Evolutionary conservation across 2,797 vertebrate species (phyloP).

Genomic region (Dendrocincla tyrannina): DNA sequence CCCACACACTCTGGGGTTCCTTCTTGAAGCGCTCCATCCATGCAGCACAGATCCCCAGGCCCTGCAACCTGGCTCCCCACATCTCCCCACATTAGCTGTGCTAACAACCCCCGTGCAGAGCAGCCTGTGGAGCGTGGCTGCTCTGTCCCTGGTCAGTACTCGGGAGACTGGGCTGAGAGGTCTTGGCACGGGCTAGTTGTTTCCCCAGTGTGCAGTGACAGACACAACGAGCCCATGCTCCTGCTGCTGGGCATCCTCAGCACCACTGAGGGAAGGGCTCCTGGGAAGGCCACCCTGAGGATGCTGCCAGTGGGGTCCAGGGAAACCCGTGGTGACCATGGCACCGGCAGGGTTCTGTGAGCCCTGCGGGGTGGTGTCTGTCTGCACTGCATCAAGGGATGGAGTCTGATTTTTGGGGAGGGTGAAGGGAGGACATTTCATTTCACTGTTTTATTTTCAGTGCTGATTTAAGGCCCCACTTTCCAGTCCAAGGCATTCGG

Average conservation of each 20-base stretch:
- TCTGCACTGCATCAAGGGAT: background rate
- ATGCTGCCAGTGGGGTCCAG: background rate
- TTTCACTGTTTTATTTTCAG: background rate
- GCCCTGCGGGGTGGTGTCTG: fast-evolving
- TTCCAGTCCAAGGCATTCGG: background rate
- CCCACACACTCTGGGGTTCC: background rate
- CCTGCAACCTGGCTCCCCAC: background rate
- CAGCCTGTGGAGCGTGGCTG: fast-evolving
- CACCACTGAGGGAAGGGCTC: fast-evolving
- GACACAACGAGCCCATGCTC: background rate
- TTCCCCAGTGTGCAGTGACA: background rate
- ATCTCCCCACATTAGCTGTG: background rate
- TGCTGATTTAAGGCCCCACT: background rate
- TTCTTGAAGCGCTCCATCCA: background rate
- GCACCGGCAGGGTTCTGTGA: fast-evolving
- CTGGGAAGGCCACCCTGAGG: fast-evolving
- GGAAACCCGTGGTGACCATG: fast-evolving
- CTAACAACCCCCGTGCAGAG: background rate
- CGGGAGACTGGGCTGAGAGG: background rate
- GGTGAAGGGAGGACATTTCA: background rate
- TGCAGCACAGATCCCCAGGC: background rate
- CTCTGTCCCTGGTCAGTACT: background rate
- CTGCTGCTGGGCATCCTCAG: background rate
- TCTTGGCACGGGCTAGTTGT: background rate
- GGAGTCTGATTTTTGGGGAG: background rate